Conservation (phyloP, 2,888 invertebrate species). For the Pristionchus maxplancki region DNA sequence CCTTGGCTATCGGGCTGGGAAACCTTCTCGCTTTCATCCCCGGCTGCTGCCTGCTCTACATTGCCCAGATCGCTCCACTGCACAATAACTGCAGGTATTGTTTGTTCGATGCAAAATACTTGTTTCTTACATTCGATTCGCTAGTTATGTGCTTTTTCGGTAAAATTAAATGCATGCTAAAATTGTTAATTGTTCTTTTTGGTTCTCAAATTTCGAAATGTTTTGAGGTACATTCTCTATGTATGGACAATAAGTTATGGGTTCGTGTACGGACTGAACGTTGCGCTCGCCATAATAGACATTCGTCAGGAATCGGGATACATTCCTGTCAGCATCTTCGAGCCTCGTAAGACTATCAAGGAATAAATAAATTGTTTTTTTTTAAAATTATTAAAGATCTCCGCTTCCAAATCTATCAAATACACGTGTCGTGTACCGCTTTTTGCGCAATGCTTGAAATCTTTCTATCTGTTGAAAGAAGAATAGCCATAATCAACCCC, state of each 20-base stretch:
- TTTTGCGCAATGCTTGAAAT: not conserved
- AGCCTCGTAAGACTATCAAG: not conserved
- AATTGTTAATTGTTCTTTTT: too few relatives aligned
- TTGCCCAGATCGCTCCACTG: not conserved
- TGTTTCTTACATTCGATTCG: too few relatives aligned
- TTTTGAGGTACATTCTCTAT: not conserved
- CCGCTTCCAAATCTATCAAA: not conserved
- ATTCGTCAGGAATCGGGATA: not conserved
- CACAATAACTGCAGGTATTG: not conserved
- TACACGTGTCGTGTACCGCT: not conserved
- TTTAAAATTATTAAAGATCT: not conserved
- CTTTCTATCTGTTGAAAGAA: not conserved
- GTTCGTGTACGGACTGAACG: not conserved
- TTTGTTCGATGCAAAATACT: not conserved
- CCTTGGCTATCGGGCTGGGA: not conserved
- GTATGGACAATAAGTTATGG: not conserved
- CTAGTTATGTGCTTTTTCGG: too few relatives aligned
- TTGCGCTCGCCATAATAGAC: not conserved
- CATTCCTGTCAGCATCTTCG: not conserved
- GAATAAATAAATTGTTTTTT: too few relatives aligned
- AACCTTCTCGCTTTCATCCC: not conserved
- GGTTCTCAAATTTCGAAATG: not conserved
- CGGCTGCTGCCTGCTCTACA: not conserved
- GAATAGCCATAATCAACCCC: not conserved
- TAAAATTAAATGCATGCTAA: not conserved